Base-by-base conservation (phyloP, 2,797 vertebrate genomes). In the Coregonus sp. region DNA sequence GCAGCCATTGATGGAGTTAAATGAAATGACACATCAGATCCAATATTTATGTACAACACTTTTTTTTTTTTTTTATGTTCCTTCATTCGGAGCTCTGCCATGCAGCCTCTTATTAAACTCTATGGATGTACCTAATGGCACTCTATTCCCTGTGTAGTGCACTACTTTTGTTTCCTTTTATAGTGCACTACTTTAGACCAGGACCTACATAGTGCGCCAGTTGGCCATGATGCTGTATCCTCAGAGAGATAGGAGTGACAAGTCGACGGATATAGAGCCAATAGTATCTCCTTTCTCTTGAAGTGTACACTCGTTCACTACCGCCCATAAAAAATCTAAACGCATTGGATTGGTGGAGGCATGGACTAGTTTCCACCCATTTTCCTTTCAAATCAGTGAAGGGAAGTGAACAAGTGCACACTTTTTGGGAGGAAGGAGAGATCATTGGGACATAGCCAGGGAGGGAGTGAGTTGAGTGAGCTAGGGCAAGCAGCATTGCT, bases 11-110 rank as follows among this genome's bases (percentile, higher is more conserved):
- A 47, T 47, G 40, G 9, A 47, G 40, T 11, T 7, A 11, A 16
- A 77, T 70, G 70, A 82, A 84, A 14, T 50, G 40, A 80, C 77
- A 78, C 75, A 84, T 71, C 50, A 18, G 56, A 79, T 80, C 50
- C 72, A 83, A n/a, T 70, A 20, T 70, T 75, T 56, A 69, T 56
- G 25, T 75, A 79, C 29, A 80, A 47, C 9, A 47, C 40, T 0
- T 73, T 78, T 82, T 61, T 25, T 61, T 25, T 25, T 25, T 25
- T 25, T 25, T 56, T 56, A n/a, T 4, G 3, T 47, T 56, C 65
- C 40, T 66, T 78, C 76, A 47, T 18, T 40, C 74, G 75, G 78
- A 9, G 54, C 63, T 79, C 76, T 20, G n/a, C 59, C 59, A 61
- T 61, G 9, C n/a, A 61, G 56, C 6, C 40, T n/a, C 56, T 20